Evolutionary conservation across 2,888 invertebrate species (phyloP), one percentile per base, ranked within the genome.

Genomic region (Ferdinandea cuprea): DNA sequence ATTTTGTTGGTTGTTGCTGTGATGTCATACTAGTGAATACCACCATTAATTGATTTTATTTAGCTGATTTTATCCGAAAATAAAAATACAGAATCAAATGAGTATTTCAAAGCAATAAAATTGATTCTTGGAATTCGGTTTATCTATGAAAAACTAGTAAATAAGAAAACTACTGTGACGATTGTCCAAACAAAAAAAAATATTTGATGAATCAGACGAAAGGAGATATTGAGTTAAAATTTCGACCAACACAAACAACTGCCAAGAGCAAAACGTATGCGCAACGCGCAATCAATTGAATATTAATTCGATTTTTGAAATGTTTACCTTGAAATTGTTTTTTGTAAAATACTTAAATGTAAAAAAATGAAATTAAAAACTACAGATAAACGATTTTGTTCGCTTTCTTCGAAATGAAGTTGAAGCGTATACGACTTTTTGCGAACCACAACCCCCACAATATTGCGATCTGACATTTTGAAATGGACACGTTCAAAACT

Each of bases 21-120:
- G 81, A 81, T 81, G 81, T 81, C 81, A 81, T 77, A 54, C 54
- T 66, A 40, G 69, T 69, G 69, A 76, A 65, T 50, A 69, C 48
- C 40, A 76, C 5, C 42, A 19, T 42, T 17, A 71, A 77, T 81
- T 71, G 76, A 77, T 81, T 81, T 77, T 73, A 69, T 69, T 77
- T 66, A 4, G 44, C 17, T 1, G 63, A 63, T 35, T 63, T 63
- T 48, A 42, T 59, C 32, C 9, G 37, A 65, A 50, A 8, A 50
- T 17, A 28, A 48, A 63, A 37, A 5, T 2, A 15, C 19, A 9
- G n/a, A 13, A 3, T 7, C 32, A 15, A 8, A 3, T 15, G 19
- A 3, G 13, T 13, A 8, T 56, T 40, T 4, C n/a, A 3, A 4
- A 13, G 25, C 0, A 35, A 19, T 19, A 3, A 19, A 17, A 69